Percentiles rank a stretch among this genome's conserved stretches.
These are phyloP conservation scores for Drosophila oshimai DNA, from an alignment of 1,140 invertebrate genomes.

Conservation along the genomic window DNA sequence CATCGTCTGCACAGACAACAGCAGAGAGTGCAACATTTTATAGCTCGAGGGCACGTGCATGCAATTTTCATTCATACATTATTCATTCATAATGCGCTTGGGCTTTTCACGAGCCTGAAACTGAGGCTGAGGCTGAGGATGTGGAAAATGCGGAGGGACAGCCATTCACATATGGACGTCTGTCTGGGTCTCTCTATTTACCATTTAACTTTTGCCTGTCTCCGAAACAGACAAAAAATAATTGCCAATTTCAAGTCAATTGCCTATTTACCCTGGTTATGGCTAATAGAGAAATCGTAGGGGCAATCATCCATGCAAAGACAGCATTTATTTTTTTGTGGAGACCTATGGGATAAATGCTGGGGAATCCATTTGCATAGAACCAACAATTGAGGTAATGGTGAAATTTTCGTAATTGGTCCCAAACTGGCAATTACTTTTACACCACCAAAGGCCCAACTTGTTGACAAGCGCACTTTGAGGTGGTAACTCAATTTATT, in stretches of 20 bases:
- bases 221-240: constrained; percentile 58
- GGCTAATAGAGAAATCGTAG: constrained; percentile 78
- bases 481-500: constrained; percentile 81
- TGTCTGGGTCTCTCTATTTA: constrained; percentile 34
- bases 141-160: constrained; percentile 19
- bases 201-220: constrained; percentile 51
- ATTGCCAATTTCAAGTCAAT: constrained; percentile 81
- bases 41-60: constrained; percentile 78
- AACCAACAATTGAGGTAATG: constrained; percentile 68
- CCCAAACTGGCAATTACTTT: constrained; percentile 41
- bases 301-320: constrained; percentile 40
- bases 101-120: constrained; percentile 24
- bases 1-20: not conserved
- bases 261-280: constrained; percentile 79
- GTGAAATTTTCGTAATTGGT: constrained; percentile 61
- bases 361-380: constrained; percentile 61
- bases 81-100: constrained; percentile 79
- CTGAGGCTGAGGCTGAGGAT: not conserved
- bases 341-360: constrained; percentile 36
- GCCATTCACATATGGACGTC: constrained; percentile 63
- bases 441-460: constrained; percentile 45
- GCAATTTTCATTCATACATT: constrained; percentile 82
- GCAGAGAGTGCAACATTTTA: constrained; percentile 74
- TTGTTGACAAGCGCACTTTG: constrained; percentile 65
- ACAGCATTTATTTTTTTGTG: too few species aligned